Percentiles rank a stretch among this genome's conserved stretches.
Conservation (phyloP, 2,888 invertebrate species). For the Andricus curvator region DNA sequence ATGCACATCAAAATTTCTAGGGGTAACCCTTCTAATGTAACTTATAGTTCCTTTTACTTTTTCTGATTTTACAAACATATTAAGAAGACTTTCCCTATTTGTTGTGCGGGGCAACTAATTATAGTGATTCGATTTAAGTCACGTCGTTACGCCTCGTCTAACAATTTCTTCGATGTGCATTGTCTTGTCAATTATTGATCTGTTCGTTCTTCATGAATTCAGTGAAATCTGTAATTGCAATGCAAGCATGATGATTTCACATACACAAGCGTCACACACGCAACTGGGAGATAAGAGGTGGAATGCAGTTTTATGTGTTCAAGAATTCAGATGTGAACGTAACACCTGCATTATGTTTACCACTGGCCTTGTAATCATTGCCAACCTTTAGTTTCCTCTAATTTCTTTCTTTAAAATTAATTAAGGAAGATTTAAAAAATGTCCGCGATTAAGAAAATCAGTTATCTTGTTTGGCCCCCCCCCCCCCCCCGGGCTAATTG, state of each 20-base stretch:
- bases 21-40: neutral
- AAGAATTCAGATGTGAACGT: slow-evolving; percentile 28
- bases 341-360: slow-evolving; percentile 21
- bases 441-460: too few relatives aligned
- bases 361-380: slow-evolving; percentile 25
- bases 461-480: too few relatives aligned
- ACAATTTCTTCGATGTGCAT: neutral
- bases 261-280: neutral
- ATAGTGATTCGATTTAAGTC: neutral
- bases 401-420: neutral
- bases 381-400: neutral
- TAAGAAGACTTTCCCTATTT: neutral
- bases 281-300: slow-evolving; percentile 24
- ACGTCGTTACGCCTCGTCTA: neutral
- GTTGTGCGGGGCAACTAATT: neutral
- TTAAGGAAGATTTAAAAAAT: neutral
- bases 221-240: slow-evolving; percentile 33
- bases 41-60: neutral
- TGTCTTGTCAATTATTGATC: neutral
- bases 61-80: neutral
- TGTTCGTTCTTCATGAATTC: neutral
- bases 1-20: too few relatives aligned
- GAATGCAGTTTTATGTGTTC: slow-evolving; percentile 20
- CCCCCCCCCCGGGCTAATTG: too few relatives aligned
- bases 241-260: slow-evolving; percentile 7